These are phyloP conservation scores for Palythoa grandis DNA, from an alignment of 92 coral and sea anemone genomes.

Conservation along the genomic window DNA sequence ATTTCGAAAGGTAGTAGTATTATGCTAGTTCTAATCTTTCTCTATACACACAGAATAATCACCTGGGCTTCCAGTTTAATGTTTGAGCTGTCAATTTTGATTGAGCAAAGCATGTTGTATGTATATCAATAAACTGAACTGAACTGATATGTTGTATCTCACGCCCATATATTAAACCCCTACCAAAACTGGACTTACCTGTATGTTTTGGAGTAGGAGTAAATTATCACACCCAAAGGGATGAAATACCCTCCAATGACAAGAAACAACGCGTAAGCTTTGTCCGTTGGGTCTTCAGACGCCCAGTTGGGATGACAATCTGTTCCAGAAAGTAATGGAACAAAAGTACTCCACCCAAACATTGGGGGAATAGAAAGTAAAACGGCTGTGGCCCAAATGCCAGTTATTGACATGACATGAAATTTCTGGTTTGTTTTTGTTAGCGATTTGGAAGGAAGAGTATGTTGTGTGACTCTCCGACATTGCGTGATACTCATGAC, in stretches of 20 bases:
- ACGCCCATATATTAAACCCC: too few species aligned
- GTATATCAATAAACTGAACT: not conserved
- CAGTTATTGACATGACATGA: not conserved
- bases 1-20: too few species aligned
- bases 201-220: slow-evolving; percentile 43
- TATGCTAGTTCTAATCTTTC: too few species aligned
- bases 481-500: slow-evolving; percentile 44
- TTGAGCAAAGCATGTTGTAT: not conserved
- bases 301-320: slow-evolving; percentile 67
- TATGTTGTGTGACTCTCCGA: slow-evolving; percentile 20
- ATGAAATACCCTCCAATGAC: slow-evolving; percentile 44
- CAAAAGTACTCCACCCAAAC: slow-evolving; percentile 62
- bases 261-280: slow-evolving; percentile 49
- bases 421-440: not conserved
- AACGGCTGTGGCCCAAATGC: not conserved
- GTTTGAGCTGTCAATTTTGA: too few species aligned
- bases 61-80: too few species aligned
- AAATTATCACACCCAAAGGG: slow-evolving; percentile 42
- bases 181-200: slow-evolving; percentile 34
- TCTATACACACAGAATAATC: too few species aligned
- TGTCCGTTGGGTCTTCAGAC: slow-evolving; percentile 29
- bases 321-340: slow-evolving; percentile 35
- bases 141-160: not conserved
- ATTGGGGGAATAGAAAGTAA: slow-evolving; percentile 43
- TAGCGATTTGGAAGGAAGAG: not conserved